Percentiles rank a stretch among this genome's conserved stretches.
phyloP scores from a whole-genome alignment of 2,888 invertebrate species.

The Cynaeus angustus region DNA sequence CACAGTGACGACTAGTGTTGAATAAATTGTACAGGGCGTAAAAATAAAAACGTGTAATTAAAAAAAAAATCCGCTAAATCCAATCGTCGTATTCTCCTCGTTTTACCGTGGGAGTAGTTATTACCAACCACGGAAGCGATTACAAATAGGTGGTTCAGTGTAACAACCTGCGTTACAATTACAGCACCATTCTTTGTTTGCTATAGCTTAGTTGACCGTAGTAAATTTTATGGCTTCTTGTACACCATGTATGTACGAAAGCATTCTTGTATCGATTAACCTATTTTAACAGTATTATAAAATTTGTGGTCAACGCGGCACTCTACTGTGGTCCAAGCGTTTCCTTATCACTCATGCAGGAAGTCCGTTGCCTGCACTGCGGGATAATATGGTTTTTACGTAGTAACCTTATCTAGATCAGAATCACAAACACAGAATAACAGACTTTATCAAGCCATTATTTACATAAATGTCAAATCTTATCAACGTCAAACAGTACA shows the following conservation, averaged over 20 bases:
- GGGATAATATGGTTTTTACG: slow-evolving; percentile 65
- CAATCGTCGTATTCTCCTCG: slow-evolving; percentile 14
- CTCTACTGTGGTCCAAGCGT: slow-evolving; percentile 23
- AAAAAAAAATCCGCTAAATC: slow-evolving; percentile 26
- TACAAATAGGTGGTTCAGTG: slow-evolving; percentile 37
- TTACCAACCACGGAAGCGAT: slow-evolving; percentile 29
- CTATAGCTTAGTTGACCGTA: slow-evolving; percentile 36
- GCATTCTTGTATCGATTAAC: slow-evolving; percentile 16
- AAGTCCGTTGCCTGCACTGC: slow-evolving; percentile 65
- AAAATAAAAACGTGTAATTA: background rate
- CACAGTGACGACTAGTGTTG: background rate
- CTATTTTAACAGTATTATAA: slow-evolving; percentile 7
- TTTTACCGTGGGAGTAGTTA: slow-evolving; percentile 14
- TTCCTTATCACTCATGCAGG: slow-evolving; percentile 53
- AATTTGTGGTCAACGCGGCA: background rate
- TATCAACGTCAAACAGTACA: slow-evolving; percentile 40
- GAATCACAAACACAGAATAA: slow-evolving; percentile 61
- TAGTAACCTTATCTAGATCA: slow-evolving; percentile 62
- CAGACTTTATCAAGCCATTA: slow-evolving; percentile 56
- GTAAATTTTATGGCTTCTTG: slow-evolving; percentile 39
- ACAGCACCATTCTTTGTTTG: slow-evolving; percentile 40
- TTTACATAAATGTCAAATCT: slow-evolving; percentile 59
- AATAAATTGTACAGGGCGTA: background rate
- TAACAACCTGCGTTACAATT: slow-evolving; percentile 46
- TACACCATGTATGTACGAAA: slow-evolving; percentile 27